Base-by-base conservation (phyloP, 2,888 invertebrate species). In the Platyscelio sp. region DNA sequence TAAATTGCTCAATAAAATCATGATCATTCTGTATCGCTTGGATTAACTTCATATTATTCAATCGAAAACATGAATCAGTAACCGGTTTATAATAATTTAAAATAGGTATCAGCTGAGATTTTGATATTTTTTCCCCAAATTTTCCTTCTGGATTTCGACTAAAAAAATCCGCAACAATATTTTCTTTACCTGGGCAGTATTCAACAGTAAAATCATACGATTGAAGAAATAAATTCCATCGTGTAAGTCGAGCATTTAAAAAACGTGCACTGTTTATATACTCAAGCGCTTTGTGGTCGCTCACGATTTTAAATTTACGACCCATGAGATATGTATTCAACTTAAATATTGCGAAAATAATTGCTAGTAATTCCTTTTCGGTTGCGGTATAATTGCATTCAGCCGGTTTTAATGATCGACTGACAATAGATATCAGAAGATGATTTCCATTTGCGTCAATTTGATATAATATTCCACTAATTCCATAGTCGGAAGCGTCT, bases 161-260 rank as follows among this genome's bases (percentile, higher is more conserved):
- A 6, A 91, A 80, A 27, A 88, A 83, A 82, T 92, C 90, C 0
- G 89, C 89, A 3, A 87, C 87, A 0, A 89, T 40, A 65, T 91
- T 91, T 0, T 90, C 87, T 2, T 26, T 58, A 0, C 91, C 91
- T 2, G 63, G 77, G 68, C 89, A 85, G 68, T 91, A 78, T 33
- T 83, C 76, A 0, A 91, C 54, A 0, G 7, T 58, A 54, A 89
- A 91, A 61, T 83, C 56, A 76, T 88, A 91, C 63, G 88, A 87
- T 40, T 90, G 89, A 9, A 91, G 51, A 22, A 79, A 85, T 0
- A 88, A 24, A 24, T 86, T 81, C 91, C 91, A 92, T 1, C 92
- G 71, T 2, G 84, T 85, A 0, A 92, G 51, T 6, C 91, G 67
- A 0, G 92, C 5, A 33, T 33, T 20, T 7, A 51, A 51, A 65